Percentiles rank a stretch among this genome's conserved stretches.
These are phyloP conservation scores for Neotoxoptera formosana DNA, from an alignment of 1,140 invertebrate genomes.

Conservation along the genomic window DNA sequence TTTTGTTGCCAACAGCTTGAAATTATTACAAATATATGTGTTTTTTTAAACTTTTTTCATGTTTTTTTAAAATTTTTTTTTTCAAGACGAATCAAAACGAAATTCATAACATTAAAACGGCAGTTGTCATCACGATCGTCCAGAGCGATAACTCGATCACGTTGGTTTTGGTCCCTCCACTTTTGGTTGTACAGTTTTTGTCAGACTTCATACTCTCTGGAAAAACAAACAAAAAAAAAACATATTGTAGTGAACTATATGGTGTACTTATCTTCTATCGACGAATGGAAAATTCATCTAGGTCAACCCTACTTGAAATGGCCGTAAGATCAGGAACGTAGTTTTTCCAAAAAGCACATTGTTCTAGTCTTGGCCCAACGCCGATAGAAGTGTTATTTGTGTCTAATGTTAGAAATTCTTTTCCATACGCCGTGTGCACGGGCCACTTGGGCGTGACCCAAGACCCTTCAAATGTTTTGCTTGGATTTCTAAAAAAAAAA, in stretches of 20 bases:
- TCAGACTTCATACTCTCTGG: constrained; percentile 56
- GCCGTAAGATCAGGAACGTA: constrained; percentile 88
- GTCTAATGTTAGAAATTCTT: constrained; percentile 86
- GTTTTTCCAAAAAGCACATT: constrained; percentile 96
- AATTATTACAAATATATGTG: constrained; percentile 24
- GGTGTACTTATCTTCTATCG: neutral
- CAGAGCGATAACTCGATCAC: constrained; percentile 41
- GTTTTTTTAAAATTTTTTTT: constrained; percentile 1
- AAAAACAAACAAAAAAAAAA: neutral
- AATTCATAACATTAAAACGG: constrained; percentile 38
- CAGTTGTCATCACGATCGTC: constrained; percentile 34
- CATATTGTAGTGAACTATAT: neutral
- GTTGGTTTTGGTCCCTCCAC: constrained; percentile 44
- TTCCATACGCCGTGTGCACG: constrained; percentile 78
- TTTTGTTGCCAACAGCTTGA: constrained; percentile 42
- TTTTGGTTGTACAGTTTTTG: constrained; percentile 42
- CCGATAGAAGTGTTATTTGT: constrained; percentile 82
- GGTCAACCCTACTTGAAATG: constrained; percentile 70
- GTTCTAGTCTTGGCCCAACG: constrained; percentile 82
- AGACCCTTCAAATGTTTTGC: constrained; percentile 71
- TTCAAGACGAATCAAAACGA: constrained; percentile 32
- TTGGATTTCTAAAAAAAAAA: constrained; percentile 70
- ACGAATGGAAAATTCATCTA: neutral
- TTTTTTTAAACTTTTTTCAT: neutral
- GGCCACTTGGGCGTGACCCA: constrained; percentile 80